Conservation (phyloP, 2,113 vertebrate genomes). For the Psammodynastes pulverulentus region DNA sequence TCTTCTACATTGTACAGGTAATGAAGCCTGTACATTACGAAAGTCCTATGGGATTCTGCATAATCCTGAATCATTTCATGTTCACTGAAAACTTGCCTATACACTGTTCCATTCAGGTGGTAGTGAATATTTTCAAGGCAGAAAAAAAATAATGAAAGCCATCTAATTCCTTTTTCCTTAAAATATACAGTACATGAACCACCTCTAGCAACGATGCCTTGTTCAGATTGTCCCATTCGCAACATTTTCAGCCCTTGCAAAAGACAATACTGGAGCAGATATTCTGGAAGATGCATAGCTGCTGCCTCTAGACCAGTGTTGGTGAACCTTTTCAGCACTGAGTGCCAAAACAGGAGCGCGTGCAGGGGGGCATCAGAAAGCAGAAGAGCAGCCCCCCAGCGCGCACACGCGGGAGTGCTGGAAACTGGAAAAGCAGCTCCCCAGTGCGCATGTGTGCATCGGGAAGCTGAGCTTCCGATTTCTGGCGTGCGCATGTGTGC, state of each 20-base stretch:
- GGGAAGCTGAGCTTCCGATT: no score
- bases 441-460: no score
- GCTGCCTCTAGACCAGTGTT: no score
- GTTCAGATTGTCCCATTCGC: neutral
- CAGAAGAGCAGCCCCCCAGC: no score
- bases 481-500: no score
- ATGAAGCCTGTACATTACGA: neutral
- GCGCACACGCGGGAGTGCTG: no score
- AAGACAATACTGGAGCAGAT: neutral
- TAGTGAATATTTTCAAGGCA: neutral
- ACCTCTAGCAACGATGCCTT: neutral
- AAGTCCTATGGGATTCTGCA: neutral
- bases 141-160: neutral
- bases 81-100: neutral
- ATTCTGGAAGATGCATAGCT: neutral
- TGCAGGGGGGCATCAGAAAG: no score
- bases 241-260: neutral
- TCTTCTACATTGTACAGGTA: neutral
- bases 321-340: no score
- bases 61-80: neutral
- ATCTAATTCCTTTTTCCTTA: neutral
- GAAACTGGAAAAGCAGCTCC: no score
- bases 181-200: neutral
- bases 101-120: neutral
- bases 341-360: no score